Evolutionary conservation across 2,797 vertebrate genomes (phyloP).

Genomic region (Balearica regulorum): DNA sequence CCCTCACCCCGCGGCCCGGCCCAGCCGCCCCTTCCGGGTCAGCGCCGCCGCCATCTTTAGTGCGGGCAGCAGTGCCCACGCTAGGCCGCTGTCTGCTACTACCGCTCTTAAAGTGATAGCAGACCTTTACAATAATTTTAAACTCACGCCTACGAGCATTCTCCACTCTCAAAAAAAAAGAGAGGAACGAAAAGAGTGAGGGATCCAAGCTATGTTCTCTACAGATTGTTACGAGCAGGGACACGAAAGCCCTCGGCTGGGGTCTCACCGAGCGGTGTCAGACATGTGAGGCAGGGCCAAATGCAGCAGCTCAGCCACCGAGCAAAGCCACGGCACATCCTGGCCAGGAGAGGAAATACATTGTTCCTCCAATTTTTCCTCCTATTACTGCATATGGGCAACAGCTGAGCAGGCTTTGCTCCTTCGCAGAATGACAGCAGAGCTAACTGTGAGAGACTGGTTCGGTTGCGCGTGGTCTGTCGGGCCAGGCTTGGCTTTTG

Average conservation of each 20-base stretch:
- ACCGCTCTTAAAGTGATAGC: fast-evolving
- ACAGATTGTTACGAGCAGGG: background rate
- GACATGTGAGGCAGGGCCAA: too few relatives aligned
- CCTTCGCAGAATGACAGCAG: background rate
- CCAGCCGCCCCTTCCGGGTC: slow-evolving; percentile 23
- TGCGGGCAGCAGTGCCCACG: background rate
- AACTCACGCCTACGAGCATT: background rate
- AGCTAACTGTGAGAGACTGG: background rate
- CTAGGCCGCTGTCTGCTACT: fast-evolving
- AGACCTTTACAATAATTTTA: background rate
- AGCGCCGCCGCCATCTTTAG: slow-evolving; percentile 52
- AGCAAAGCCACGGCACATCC: fast-evolving
- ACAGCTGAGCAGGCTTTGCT: background rate
- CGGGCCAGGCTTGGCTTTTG: background rate
- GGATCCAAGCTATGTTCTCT: background rate
- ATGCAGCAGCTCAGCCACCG: background rate
- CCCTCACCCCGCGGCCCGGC: background rate
- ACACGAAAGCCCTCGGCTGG: background rate
- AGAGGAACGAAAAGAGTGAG: background rate
- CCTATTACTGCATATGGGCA: background rate
- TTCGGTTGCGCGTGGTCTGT: background rate
- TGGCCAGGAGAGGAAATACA: fast-evolving
- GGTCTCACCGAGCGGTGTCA: background rate
- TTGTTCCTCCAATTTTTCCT: background rate
- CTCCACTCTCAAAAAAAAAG: fast-evolving